A percentile compares a stretch with the other conserved stretches of the same genome.
Conservation (phyloP, 2,888 invertebrate species). For the Oconnorella tubifera region DNA sequence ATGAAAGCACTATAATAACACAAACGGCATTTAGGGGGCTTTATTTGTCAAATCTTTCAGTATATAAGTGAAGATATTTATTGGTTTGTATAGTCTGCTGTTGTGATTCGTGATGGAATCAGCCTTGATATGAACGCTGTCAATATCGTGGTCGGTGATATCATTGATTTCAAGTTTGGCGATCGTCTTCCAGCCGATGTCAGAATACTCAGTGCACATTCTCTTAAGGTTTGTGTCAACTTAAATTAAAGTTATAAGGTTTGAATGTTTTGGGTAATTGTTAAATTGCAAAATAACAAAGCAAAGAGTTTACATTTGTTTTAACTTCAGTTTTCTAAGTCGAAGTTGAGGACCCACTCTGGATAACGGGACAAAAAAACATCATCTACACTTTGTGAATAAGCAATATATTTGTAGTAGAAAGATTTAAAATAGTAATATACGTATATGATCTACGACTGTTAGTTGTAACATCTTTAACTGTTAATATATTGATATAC, state of each 20-base stretch:
- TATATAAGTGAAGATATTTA: too few species aligned
- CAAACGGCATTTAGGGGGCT: not conserved
- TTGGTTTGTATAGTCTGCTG: conserved; percentile 6
- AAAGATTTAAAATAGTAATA: too few species aligned
- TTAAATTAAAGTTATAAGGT: not conserved
- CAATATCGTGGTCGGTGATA: conserved; percentile 16
- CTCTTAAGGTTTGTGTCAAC: conserved; percentile 6
- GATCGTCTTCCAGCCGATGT: conserved; percentile 21
- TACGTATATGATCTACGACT: too few species aligned
- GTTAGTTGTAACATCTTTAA: too few species aligned
- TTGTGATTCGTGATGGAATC: conserved; percentile 17
- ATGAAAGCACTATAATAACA: not conserved
- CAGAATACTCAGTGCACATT: conserved; percentile 9
- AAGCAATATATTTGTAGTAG: too few species aligned
- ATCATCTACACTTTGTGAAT: too few species aligned
- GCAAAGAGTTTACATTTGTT: too few species aligned
- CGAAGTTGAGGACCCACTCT: too few species aligned
- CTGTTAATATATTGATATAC: too few species aligned
- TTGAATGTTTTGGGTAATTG: not conserved
- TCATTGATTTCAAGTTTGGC: conserved; percentile 21
- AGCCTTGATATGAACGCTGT: conserved; percentile 8
- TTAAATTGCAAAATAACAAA: not conserved
- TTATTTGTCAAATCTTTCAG: not conserved
- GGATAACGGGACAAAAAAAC: too few species aligned
- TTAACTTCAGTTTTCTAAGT: too few species aligned